Evolutionary conservation across 1,140 invertebrate species (phyloP).

Genomic region (Popillia japonica): DNA sequence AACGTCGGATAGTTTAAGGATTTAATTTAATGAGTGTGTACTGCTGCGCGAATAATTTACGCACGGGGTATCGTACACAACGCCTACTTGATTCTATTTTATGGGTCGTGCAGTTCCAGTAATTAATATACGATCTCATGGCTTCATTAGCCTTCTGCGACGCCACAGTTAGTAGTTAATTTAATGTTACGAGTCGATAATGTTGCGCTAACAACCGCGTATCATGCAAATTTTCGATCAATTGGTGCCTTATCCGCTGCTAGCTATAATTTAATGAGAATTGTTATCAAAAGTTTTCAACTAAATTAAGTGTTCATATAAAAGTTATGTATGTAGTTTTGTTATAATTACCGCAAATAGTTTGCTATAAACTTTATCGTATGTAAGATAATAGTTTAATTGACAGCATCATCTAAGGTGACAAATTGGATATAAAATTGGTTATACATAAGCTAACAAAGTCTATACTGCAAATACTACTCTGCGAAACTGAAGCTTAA

Average conservation of each 20-base stretch:
- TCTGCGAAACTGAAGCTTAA: too few relatives aligned
- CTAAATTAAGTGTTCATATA: too few relatives aligned
- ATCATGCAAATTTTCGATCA: conserved; percentile 38
- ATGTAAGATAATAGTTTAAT: too few relatives aligned
- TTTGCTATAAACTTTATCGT: too few relatives aligned
- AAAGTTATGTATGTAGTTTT: too few relatives aligned
- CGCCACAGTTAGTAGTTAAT: conserved; percentile 35
- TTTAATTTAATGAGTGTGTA: conserved; percentile 20
- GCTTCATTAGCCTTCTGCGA: conserved; percentile 36
- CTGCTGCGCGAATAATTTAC: conserved; percentile 25
- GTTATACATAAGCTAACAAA: too few relatives aligned
- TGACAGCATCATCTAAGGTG: too few relatives aligned
- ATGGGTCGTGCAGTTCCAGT: conserved; percentile 35
- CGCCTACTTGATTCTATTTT: conserved; percentile 39
- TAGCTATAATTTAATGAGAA: neutral
- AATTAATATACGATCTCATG: conserved; percentile 42
- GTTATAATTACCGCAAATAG: too few relatives aligned
- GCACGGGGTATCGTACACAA: conserved; percentile 27
- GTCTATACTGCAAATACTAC: too few relatives aligned
- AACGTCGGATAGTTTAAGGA: conserved; percentile 12
- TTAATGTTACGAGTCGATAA: conserved; percentile 40
- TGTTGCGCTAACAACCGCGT: conserved; percentile 32
- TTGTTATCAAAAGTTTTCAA: too few relatives aligned
- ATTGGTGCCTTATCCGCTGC: conserved; percentile 13
- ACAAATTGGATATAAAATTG: too few relatives aligned